Evolutionary conservation across 2,797 vertebrate species (phyloP).

Genomic region (Pelobates cultripes): DNA sequence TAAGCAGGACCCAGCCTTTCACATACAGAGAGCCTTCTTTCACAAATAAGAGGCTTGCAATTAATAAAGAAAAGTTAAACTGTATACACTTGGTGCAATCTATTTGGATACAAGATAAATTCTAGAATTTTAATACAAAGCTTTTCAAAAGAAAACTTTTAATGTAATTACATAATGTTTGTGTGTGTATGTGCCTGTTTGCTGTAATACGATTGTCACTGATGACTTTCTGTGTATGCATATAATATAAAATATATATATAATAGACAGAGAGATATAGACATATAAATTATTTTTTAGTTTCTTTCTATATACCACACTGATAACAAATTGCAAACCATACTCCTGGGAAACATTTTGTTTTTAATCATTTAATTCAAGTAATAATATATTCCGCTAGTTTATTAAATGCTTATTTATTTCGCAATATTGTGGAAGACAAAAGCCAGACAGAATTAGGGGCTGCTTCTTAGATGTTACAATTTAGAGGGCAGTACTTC

Average conservation of each 20-base stretch:
- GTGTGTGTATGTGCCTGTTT: too few relatives aligned
- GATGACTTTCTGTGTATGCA: too few relatives aligned
- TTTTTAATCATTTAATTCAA: not conserved
- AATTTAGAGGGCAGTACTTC: not conserved
- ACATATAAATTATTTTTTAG: not conserved
- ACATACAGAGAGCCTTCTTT: slow-evolving; percentile 77
- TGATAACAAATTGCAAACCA: too few relatives aligned
- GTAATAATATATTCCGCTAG: not conserved
- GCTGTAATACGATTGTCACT: too few relatives aligned
- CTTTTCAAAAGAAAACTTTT: slow-evolving; percentile 55
- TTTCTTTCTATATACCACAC: too few relatives aligned
- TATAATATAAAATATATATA: too few relatives aligned
- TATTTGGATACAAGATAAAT: slow-evolving; percentile 68
- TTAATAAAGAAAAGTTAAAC: slow-evolving; percentile 78
- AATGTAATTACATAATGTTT: too few relatives aligned
- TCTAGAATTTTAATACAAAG: slow-evolving; percentile 64
- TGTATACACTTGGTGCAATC: slow-evolving; percentile 64
- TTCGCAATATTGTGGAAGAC: not conserved
- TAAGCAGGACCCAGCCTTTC: slow-evolving; percentile 79
- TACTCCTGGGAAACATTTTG: not conserved
- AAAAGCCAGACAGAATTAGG: not conserved
- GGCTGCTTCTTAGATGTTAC: not conserved
- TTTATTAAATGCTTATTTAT: not conserved
- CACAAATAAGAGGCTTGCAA: slow-evolving; percentile 78
- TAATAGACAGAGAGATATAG: too few relatives aligned